Percentiles rank a stretch among this genome's conserved stretches.
phyloP scores from a whole-genome alignment of 2,888 invertebrate genomes.

The Cerceris rybyensis region DNA sequence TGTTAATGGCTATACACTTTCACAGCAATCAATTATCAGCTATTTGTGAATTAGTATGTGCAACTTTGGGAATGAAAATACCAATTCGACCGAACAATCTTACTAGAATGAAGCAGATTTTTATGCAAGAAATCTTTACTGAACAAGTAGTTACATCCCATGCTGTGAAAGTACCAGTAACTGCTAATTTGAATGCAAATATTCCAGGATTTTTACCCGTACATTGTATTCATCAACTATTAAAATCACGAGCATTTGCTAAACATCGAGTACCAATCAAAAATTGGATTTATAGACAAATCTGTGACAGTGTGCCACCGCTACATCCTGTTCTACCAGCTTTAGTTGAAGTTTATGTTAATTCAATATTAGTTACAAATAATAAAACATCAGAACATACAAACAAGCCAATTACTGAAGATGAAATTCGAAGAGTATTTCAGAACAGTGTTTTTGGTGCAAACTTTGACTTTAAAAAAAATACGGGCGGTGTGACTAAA shows the following conservation, averaged over 20 bases:
- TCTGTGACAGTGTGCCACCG: slow-evolving; percentile 93
- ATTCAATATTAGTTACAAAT: slow-evolving; percentile 91
- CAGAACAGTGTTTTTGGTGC: slow-evolving; percentile 89
- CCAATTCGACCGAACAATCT: slow-evolving; percentile 93
- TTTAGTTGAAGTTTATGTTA: slow-evolving; percentile 96
- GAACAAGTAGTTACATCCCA: slow-evolving; percentile 98
- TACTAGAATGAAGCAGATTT: slow-evolving; percentile 94
- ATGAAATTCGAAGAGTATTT: slow-evolving; percentile 93
- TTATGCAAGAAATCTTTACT: slow-evolving; percentile 98
- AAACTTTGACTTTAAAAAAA: slow-evolving; percentile 85
- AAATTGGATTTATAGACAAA: slow-evolving; percentile 97
- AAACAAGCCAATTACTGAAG: slow-evolving; percentile 95
- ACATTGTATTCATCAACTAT: slow-evolving; percentile 97
- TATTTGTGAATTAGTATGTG: slow-evolving; percentile 96
- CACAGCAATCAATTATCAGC: slow-evolving; percentile 97
- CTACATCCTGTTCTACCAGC: slow-evolving; percentile 96
- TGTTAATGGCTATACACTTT: slow-evolving; percentile 98
- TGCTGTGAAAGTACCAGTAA: slow-evolving; percentile 98
- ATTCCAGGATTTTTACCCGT: slow-evolving; percentile 96
- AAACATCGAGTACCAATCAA: slow-evolving; percentile 98
- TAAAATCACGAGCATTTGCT: slow-evolving; percentile 96
- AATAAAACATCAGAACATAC: slow-evolving; percentile 89
- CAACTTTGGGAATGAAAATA: slow-evolving; percentile 97
- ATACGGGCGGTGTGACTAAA: slow-evolving; percentile 83
- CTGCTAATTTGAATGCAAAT: slow-evolving; percentile 92